Evolutionary conservation across 2,113 vertebrate genomes (phyloP), one percentile per base, ranked within the genome.

Genomic region (Phoenicopterus ruber): DNA sequence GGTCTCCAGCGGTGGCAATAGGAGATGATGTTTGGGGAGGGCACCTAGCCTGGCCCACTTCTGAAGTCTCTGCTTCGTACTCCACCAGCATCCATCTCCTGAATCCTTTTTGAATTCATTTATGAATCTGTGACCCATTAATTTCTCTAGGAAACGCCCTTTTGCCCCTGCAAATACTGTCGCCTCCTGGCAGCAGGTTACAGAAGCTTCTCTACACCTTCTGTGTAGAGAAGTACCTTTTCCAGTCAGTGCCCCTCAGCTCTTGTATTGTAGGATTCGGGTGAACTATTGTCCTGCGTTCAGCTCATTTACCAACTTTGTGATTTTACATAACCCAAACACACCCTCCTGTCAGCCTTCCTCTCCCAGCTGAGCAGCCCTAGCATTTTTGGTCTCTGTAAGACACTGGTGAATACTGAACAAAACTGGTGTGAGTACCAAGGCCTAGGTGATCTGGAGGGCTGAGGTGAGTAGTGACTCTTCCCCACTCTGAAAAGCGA

Each of bases 401-500:
- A 78, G 36, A 50, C 40, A 57, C 7, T 17, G 29, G 34, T 52
- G 31, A 65, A 70, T 55, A 55, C 5, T 19, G 50, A 84, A 21
- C 31, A 78, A 81, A 87, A 65, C 6, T 21, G 24, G 1, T 36
- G 49, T 81, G 32, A 66, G 8, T 20, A 25, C 14, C 42, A 67
- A 83, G 34, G 34, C 36, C 38, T 71, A n/a, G 8, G 17, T 59
- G 17, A 59, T 34, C 29, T n/a, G n/a, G n/a, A n/a, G n/a, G n/a
- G n/a, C n/a, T n/a, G n/a, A n/a, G n/a, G n/a, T 0, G 0, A 69
- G 58, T 3, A 38, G 29, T 22, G n/a, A 65, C 13, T 31, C 14
- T 50, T 69, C 7, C 13, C n/a, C 12, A 24, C 2, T 2, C 54
- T 46, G 42, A 58, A 78, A 86, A 76, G 11, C 49, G 80, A 66